Base-by-base conservation (phyloP, 2,888 invertebrate genomes). In the Amiota mariae region DNA sequence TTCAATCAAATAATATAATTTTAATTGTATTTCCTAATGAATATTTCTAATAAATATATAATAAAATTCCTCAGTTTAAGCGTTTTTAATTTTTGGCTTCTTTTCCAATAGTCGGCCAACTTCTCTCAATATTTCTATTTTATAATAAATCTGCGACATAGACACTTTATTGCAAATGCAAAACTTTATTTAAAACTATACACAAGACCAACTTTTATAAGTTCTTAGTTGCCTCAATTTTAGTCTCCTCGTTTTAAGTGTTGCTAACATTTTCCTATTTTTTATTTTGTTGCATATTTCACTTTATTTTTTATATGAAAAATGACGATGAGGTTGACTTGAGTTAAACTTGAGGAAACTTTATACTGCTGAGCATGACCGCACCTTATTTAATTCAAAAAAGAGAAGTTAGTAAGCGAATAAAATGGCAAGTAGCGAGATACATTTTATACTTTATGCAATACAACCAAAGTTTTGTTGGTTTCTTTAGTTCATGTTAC, bases 251-350 rank as follows among this genome's bases (percentile, higher is more conserved):
- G 13, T n/a, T n/a, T n/a, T n/a, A n/a, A n/a, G n/a, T n/a, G n/a
- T 56, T 10, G 9, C 9, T 15, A 15, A 56, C 15, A n/a, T 56
- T 13, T 13, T 18, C 15, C n/a, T 59, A 18, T 59, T 6, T 59
- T 59, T 36, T 6, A 36, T 36, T 63, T 63, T 63, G 24, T 63
- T 63, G 24, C 36, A 36, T 63, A 46, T 63, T 63, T 63, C n/a
- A 63, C 63, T 63, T 63, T 63, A 46, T 36, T 63, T 63, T 36
- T 63, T 13, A 63, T 8, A 36, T 46, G 24, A 36, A 63, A 63
- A 63, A n/a, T 63, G 13, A 51, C 4, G n/a, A 51, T n/a, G n/a
- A 51, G 12, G n/a, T 51, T 4, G 12, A 8, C 12, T 36, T 63
- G 46, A 36, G 46, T 36, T 36, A 46, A 36, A 6, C 3, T 36